phyloP scores from a whole-genome alignment of 2,113 vertebrate species.

The Megaceryle torquata region DNA sequence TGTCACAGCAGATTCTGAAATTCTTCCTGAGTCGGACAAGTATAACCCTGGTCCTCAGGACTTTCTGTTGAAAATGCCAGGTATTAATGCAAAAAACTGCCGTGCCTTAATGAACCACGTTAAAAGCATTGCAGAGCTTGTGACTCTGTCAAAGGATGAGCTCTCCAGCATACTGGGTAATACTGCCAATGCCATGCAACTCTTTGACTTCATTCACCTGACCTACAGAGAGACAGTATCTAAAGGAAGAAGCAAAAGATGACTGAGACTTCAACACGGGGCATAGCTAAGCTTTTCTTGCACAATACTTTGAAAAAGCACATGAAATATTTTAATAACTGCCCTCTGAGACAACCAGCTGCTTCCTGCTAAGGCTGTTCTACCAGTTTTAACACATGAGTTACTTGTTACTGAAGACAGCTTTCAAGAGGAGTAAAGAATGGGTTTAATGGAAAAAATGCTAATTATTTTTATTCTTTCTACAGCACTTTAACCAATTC shows the following conservation, averaged over 20 bases:
- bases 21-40: conserved; percentile 82
- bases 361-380: not conserved
- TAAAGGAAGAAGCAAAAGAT: conserved; percentile 68
- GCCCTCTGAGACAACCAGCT: not conserved
- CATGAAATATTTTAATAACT: not conserved
- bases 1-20: conserved; percentile 85
- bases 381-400: not conserved
- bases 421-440: not conserved
- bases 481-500: not conserved
- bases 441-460: not conserved
- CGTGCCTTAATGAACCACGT: conserved; percentile 79
- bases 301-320: not conserved
- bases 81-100: conserved; percentile 88
- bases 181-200: conserved; percentile 76
- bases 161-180: conserved; percentile 82
- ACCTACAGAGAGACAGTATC: conserved; percentile 62
- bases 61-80: conserved; percentile 93
- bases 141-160: conserved; percentile 78
- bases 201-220: conserved; percentile 90
- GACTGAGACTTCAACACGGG: not conserved
- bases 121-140: conserved; percentile 84
- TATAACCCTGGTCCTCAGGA: conserved; percentile 93
- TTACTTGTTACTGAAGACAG: not conserved
- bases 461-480: not conserved
- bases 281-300: not conserved